Evolutionary conservation across 2,888 invertebrate genomes (phyloP).

Genomic region (Oscheius sp.): DNA sequence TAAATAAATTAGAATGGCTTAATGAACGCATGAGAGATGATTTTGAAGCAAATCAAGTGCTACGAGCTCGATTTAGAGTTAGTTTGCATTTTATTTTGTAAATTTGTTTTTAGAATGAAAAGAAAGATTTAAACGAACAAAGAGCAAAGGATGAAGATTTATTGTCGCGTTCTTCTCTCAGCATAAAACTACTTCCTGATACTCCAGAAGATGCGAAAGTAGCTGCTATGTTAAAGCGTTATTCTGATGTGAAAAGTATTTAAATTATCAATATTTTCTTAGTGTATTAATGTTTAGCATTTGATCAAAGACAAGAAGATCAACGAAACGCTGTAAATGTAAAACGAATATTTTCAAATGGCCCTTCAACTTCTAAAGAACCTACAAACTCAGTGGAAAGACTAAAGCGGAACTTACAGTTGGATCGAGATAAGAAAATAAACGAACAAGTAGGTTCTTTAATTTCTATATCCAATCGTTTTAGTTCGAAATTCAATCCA

Average conservation of each 20-base stretch:
- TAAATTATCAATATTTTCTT: not conserved
- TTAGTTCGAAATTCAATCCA: constrained; percentile 16
- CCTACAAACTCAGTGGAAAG: constrained; percentile 28
- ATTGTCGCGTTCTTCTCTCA: constrained; percentile 51
- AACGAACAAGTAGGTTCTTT: constrained; percentile 18
- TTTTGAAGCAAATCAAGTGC: constrained; percentile 86
- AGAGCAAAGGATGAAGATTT: constrained; percentile 59
- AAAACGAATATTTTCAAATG: constrained; percentile 38
- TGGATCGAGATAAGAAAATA: constrained; percentile 39
- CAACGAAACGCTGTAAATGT: constrained; percentile 38
- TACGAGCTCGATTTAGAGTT: constrained; percentile 87
- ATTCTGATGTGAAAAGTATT: constrained; percentile 53
- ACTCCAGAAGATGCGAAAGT: constrained; percentile 57
- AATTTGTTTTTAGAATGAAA: constrained; percentile 51
- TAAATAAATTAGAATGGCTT: constrained; percentile 81
- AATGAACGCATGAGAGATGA: constrained; percentile 88
- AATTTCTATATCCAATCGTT: constrained; percentile 20
- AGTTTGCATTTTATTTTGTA: not conserved
- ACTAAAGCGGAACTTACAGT: constrained; percentile 37
- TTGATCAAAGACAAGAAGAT: constrained; percentile 44
- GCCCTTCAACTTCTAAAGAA: constrained; percentile 31
- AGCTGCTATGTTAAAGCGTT: constrained; percentile 57
- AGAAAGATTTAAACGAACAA: constrained; percentile 54
- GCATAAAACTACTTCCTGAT: constrained; percentile 55
- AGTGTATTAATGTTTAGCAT: constrained; percentile 35